These are phyloP conservation scores for Plumapathes pennacea DNA, from an alignment of 92 coral and sea anemone genomes.

Conservation along the genomic window DNA sequence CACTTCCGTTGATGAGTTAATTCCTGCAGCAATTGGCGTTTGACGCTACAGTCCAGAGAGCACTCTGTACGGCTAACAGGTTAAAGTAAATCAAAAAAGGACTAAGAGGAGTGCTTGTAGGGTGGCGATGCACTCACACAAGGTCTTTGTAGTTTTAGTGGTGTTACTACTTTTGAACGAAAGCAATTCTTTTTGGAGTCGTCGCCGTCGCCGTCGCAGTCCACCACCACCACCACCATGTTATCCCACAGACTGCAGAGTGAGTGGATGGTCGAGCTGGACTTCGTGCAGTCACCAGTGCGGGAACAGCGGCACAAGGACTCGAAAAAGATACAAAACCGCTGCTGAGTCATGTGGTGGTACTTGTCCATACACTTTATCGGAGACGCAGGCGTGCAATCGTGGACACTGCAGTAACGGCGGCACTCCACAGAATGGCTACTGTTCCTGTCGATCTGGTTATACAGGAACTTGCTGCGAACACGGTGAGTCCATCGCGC, in stretches of 20 bases:
- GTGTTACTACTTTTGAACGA: slow-evolving; percentile 12
- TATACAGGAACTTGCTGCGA: slow-evolving; percentile 69
- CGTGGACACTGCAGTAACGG: slow-evolving; percentile 47
- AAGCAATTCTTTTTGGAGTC: slow-evolving; percentile 15
- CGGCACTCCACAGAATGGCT: slow-evolving; percentile 44
- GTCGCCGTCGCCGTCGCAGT: slow-evolving; percentile 62
- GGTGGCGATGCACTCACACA: too few relatives aligned
- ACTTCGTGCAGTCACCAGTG: slow-evolving; percentile 58
- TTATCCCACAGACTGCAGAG: slow-evolving; percentile 54
- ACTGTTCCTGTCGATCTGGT: slow-evolving; percentile 58
- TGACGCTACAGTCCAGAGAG: too few relatives aligned
- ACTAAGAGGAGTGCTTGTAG: too few relatives aligned
- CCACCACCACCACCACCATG: slow-evolving; percentile 61
- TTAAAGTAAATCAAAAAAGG: too few relatives aligned
- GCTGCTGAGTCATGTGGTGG: slow-evolving; percentile 59
- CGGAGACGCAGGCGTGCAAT: slow-evolving; percentile 59
- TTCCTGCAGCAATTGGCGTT: too few relatives aligned
- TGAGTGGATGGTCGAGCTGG: slow-evolving; percentile 63
- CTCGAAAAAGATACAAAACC: slow-evolving; percentile 42
- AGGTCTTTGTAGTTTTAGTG: too few relatives aligned
- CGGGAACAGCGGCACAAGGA: slow-evolving; percentile 58
- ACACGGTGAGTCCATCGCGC: slow-evolving; percentile 44
- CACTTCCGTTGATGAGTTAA: too few relatives aligned
- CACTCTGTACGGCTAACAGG: too few relatives aligned
- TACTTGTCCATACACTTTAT: slow-evolving; percentile 40